These are phyloP conservation scores for Epinephelus moara DNA, from an alignment of 2,113 vertebrate genomes.

Conservation along the genomic window DNA sequence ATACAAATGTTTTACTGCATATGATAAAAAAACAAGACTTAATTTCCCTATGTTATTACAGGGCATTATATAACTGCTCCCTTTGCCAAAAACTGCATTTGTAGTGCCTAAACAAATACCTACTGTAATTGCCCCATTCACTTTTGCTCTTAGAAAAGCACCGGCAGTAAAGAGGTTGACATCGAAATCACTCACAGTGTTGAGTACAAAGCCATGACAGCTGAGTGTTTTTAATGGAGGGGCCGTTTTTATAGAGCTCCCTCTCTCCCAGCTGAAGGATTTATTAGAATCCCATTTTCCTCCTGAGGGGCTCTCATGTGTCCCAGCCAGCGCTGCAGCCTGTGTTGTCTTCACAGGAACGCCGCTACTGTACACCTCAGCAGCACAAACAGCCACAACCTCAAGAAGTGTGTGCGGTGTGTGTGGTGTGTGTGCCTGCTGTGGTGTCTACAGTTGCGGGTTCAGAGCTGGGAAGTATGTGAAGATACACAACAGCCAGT, in stretches of 20 bases:
- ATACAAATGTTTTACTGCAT: slow-evolving; percentile 17
- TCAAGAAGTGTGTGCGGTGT: background rate
- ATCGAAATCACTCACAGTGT: slow-evolving; percentile 21
- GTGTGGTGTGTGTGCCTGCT: background rate
- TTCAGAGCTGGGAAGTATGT: background rate
- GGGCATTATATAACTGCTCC: slow-evolving; percentile 14
- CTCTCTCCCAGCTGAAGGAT: slow-evolving; percentile 68
- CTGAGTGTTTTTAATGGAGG: slow-evolving; percentile 62
- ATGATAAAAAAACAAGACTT: slow-evolving; percentile 9
- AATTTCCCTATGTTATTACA: slow-evolving; percentile 12
- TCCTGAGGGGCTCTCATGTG: slow-evolving; percentile 62
- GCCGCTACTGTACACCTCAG: slow-evolving; percentile 57
- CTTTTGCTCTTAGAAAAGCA: slow-evolving; percentile 36
- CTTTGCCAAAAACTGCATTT: background rate
- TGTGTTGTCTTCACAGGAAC: slow-evolving; percentile 30
- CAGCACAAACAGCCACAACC: slow-evolving; percentile 40
- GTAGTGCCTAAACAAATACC: slow-evolving; percentile 32
- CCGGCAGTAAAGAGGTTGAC: slow-evolving; percentile 30
- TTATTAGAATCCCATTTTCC: slow-evolving; percentile 70
- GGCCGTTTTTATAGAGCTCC: slow-evolving; percentile 58
- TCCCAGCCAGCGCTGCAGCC: slow-evolving; percentile 24
- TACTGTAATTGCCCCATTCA: slow-evolving; percentile 27
- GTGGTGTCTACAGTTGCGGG: background rate
- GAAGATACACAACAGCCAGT: background rate
- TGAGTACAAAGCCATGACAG: slow-evolving; percentile 51